Evolutionary conservation across 2,888 invertebrate genomes (phyloP).

Genomic region (Tinea trinotella): DNA sequence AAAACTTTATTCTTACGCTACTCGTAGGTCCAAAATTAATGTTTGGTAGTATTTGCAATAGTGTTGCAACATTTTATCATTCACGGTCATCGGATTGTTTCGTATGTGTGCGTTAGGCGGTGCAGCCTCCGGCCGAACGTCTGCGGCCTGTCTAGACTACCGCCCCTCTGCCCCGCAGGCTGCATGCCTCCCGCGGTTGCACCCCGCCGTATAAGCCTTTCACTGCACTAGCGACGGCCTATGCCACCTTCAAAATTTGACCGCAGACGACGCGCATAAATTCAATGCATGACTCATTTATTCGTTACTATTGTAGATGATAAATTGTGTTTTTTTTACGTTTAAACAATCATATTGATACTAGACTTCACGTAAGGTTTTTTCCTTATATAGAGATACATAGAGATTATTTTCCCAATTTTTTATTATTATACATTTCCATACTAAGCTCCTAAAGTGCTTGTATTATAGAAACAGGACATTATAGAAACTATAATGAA

Average conservation of each 20-base stretch:
- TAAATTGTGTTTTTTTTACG: too few relatives aligned
- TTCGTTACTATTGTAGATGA: background rate
- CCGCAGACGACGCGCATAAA: background rate
- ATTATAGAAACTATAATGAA: too few relatives aligned
- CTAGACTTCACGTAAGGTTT: too few relatives aligned
- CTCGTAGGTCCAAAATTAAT: too few relatives aligned
- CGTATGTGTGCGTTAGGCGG: conserved; percentile 39
- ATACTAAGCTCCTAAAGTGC: too few relatives aligned
- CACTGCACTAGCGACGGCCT: conserved; percentile 25
- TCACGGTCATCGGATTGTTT: conserved; percentile 16
- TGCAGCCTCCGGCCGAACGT: conserved; percentile 65
- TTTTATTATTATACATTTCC: too few relatives aligned
- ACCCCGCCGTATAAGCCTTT: conserved; percentile 27
- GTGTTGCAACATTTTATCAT: conserved; percentile 35
- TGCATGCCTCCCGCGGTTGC: background rate
- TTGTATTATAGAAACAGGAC: too few relatives aligned
- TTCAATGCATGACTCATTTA: background rate
- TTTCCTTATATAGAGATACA: too few relatives aligned
- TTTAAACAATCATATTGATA: too few relatives aligned
- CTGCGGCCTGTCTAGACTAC: conserved; percentile 69
- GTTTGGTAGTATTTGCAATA: too few relatives aligned
- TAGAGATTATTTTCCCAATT: too few relatives aligned
- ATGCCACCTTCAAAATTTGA: background rate
- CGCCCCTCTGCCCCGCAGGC: conserved; percentile 31
- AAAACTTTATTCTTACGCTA: too few relatives aligned